A percentile compares a stretch with the other conserved stretches of the same genome.
These are phyloP conservation scores for Turritopsis dohrnii DNA, from an alignment of 30 jellyfish, hydroid and myxozoan species.

Conservation along the genomic window DNA sequence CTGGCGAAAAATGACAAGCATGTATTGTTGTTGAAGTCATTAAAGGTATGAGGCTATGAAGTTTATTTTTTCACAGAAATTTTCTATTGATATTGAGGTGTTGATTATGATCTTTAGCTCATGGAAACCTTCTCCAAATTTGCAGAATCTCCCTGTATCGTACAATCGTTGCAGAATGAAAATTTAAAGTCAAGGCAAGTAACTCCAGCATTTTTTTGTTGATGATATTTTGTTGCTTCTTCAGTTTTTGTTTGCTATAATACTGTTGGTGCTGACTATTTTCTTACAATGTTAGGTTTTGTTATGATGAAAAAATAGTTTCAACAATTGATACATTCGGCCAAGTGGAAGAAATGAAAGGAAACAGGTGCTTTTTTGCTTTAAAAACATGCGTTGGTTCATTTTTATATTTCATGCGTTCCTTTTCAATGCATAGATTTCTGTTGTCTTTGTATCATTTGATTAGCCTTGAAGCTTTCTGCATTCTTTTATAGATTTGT, in stretches of 20 bases:
- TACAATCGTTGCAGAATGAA: background rate
- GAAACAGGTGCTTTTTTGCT: background rate
- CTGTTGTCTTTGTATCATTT: background rate
- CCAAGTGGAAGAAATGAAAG: background rate
- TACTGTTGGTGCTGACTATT: too few relatives aligned
- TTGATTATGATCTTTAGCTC: background rate
- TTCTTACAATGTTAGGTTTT: background rate
- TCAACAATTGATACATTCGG: background rate
- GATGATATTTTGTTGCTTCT: too few relatives aligned
- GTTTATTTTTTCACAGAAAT: background rate
- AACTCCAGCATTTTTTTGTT: too few relatives aligned
- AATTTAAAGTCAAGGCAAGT: background rate
- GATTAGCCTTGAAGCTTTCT: background rate
- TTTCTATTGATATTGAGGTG: background rate
- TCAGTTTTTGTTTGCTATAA: too few relatives aligned
- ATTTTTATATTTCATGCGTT: too few relatives aligned
- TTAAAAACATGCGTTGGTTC: background rate
- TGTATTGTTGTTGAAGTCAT: background rate
- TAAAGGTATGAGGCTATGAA: background rate
- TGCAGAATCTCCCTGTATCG: conserved; percentile 1
- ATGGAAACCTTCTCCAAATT: background rate
- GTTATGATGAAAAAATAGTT: background rate
- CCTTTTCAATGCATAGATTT: background rate
- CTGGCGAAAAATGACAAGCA: conserved; percentile 17
- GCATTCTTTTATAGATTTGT: conserved; percentile 1